Percentiles rank a stretch among this genome's conserved stretches.
Evolutionary conservation across 2,888 invertebrate species (phyloP).

Genomic region (Athalia cordata): DNA sequence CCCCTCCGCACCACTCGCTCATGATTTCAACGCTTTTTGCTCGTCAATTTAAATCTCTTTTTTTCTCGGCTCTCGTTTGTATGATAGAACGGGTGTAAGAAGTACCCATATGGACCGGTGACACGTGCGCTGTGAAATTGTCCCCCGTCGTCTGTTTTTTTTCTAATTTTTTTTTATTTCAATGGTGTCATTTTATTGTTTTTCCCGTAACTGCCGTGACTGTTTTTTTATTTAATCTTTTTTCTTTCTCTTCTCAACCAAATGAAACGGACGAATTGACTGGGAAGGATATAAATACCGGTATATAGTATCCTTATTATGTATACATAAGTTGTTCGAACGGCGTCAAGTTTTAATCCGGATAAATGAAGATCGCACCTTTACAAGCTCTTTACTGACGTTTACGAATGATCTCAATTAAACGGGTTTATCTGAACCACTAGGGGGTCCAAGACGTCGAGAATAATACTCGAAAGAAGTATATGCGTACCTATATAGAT

Average conservation of each 20-base stretch:
- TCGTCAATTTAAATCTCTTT: conserved; percentile 61
- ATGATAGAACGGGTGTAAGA: background rate
- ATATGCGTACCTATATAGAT: background rate
- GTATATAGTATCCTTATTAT: too few relatives aligned
- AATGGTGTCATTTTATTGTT: background rate
- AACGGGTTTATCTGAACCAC: conserved; percentile 68
- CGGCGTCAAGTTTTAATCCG: conserved; percentile 30
- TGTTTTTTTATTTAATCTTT: background rate
- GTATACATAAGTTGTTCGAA: too few relatives aligned
- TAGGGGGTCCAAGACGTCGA: conserved; percentile 63
- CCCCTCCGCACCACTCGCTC: conserved; percentile 55
- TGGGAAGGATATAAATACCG: too few relatives aligned
- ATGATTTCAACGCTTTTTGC: conserved; percentile 66
- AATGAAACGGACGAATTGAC: too few relatives aligned
- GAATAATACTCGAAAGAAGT: conserved; percentile 40
- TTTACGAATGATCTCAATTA: conserved; percentile 67
- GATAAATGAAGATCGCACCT: conserved; percentile 43
- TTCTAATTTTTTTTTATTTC: too few relatives aligned
- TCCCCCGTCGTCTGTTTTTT: too few relatives aligned
- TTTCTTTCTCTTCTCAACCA: background rate
- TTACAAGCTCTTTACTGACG: conserved; percentile 52
- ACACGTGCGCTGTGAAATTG: too few relatives aligned
- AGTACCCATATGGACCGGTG: background rate
- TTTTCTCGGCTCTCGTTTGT: background rate
- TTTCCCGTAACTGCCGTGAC: background rate